Conservation (phyloP, 2,888 invertebrate genomes). For the Gibbula magus region DNA sequence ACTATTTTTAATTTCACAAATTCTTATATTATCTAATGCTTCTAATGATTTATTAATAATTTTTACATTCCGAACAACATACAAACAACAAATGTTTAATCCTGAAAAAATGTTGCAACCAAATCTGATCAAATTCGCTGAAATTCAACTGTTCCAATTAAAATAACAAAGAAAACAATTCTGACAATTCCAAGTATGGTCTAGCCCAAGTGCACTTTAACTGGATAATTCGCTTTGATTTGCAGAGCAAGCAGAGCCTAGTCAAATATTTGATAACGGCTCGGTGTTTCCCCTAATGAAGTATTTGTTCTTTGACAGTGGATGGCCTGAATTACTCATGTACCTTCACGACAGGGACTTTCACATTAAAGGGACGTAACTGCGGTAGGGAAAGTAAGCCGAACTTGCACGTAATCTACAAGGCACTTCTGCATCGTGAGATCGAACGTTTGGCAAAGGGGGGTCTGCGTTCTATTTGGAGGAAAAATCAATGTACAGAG, state of each 20-base stretch:
- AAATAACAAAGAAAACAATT: too few relatives aligned
- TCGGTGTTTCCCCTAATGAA: neutral
- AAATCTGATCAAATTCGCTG: too few relatives aligned
- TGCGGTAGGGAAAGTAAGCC: neutral
- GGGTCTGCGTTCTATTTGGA: neutral
- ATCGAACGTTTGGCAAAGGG: neutral
- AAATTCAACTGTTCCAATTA: too few relatives aligned
- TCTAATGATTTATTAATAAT: too few relatives aligned
- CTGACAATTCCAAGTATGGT: neutral
- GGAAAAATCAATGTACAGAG: neutral
- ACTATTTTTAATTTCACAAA: too few relatives aligned
- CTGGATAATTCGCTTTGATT: neutral
- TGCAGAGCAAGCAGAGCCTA: neutral
- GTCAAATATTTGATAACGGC: slow-evolving; percentile 1
- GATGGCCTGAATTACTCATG: neutral
- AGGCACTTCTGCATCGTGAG: neutral
- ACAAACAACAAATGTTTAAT: too few relatives aligned
- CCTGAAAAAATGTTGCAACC: too few relatives aligned
- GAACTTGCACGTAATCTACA: neutral
- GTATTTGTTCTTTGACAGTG: neutral
- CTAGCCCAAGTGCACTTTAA: neutral
- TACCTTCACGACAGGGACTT: neutral
- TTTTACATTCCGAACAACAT: too few relatives aligned
- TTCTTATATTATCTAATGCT: too few relatives aligned
- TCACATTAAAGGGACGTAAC: neutral